phyloP scores from a whole-genome alignment of 1,140 invertebrate genomes.

The Atta colombica region DNA sequence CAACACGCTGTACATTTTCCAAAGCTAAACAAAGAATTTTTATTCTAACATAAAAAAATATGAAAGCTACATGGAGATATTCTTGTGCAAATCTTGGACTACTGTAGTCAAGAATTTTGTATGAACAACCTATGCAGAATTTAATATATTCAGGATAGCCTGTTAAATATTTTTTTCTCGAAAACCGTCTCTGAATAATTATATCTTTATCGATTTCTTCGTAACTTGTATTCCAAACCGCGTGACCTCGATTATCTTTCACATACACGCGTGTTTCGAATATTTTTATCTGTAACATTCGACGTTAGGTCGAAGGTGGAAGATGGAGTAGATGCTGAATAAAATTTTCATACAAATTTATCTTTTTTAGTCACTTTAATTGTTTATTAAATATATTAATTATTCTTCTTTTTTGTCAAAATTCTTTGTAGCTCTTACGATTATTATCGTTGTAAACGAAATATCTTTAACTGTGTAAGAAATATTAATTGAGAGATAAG shows the following conservation, averaged over 20 bases:
- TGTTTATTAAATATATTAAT: neutral
- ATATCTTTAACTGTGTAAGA: too few relatives aligned
- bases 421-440: neutral
- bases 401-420: neutral
- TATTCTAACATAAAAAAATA: neutral
- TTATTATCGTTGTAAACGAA: neutral
- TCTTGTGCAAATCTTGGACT: neutral
- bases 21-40: neutral
- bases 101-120: neutral
- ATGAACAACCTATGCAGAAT: neutral
- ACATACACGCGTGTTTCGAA: constrained; percentile 53
- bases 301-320: neutral
- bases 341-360: neutral
- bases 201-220: constrained; percentile 76
- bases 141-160: neutral
- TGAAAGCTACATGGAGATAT: neutral
- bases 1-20: too few relatives aligned
- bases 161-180: neutral
- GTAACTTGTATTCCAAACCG: constrained; percentile 76
- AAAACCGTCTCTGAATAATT: constrained; percentile 34
- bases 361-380: neutral
- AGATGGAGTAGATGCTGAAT: neutral
- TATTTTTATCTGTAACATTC: constrained; percentile 64
- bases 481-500: neutral
- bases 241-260: constrained; percentile 79